Conservation (phyloP, 1,140 invertebrate genomes). For the Aethina tumida region DNA sequence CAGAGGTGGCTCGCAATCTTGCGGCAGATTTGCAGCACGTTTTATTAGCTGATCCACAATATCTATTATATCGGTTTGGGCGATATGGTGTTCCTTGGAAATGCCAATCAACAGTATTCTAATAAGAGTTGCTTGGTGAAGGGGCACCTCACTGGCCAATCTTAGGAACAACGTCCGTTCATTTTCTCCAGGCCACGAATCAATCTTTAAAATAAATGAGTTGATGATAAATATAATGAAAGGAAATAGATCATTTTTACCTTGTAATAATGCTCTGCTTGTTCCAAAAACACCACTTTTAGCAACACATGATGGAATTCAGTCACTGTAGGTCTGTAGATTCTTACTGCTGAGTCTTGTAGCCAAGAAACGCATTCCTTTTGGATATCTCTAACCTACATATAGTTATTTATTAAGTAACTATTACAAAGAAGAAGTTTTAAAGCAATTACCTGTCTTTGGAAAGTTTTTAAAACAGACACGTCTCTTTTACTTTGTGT, state of each 20-base stretch:
- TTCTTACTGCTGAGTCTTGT: slow-evolving; percentile 62
- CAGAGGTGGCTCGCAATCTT: slow-evolving; percentile 53
- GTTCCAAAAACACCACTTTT: slow-evolving; percentile 80
- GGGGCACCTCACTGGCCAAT: slow-evolving; percentile 77
- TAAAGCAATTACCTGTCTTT: too few relatives aligned
- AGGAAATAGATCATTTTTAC: too few relatives aligned
- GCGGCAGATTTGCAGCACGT: slow-evolving; percentile 65
- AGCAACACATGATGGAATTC: slow-evolving; percentile 74
- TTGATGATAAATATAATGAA: too few relatives aligned
- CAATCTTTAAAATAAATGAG: too few relatives aligned
- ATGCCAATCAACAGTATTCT: slow-evolving; percentile 73
- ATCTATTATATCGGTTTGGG: slow-evolving; percentile 73
- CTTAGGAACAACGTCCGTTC: slow-evolving; percentile 70
- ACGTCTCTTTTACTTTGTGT: slow-evolving; percentile 45
- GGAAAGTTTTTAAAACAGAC: slow-evolving; percentile 32
- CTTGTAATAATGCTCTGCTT: slow-evolving; percentile 78
- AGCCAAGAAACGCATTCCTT: slow-evolving; percentile 77
- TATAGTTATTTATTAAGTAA: too few relatives aligned
- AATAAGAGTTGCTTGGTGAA: slow-evolving; percentile 74
- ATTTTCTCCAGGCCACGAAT: slow-evolving; percentile 88
- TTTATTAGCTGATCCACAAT: slow-evolving; percentile 75
- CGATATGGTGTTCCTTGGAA: slow-evolving; percentile 75
- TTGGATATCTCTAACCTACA: slow-evolving; percentile 71
- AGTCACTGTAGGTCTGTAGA: slow-evolving; percentile 59
- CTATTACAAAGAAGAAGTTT: neutral